Conservation (phyloP, 2,888 invertebrate species). For the Cephus nigrinus region DNA sequence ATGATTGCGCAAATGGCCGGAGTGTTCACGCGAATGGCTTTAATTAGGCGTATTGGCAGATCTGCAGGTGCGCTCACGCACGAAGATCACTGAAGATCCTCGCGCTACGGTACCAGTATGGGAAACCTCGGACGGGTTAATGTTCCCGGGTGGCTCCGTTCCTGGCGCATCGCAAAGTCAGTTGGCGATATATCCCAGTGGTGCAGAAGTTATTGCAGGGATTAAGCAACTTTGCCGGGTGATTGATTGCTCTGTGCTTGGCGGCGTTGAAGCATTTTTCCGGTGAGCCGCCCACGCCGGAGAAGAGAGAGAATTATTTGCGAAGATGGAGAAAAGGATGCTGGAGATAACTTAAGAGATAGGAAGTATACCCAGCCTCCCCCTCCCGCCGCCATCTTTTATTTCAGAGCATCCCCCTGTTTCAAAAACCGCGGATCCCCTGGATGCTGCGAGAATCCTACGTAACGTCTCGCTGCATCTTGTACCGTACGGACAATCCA, state of each 20-base stretch:
- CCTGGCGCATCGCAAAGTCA: neutral
- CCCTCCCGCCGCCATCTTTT: constrained; percentile 1
- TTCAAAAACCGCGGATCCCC: constrained; percentile 9
- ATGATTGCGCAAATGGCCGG: constrained; percentile 25
- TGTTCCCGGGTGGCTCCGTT: constrained; percentile 1
- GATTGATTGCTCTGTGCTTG: constrained; percentile 55
- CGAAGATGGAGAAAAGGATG: neutral
- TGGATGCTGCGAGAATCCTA: neutral
- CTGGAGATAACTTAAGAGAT: neutral
- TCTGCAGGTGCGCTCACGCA: constrained; percentile 8
- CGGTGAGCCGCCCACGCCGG: constrained; percentile 44
- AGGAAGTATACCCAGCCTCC: neutral
- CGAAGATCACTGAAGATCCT: neutral
- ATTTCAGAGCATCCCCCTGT: neutral
- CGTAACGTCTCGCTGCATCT: neutral
- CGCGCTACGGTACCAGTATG: neutral
- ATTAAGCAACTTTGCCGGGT: constrained; percentile 58
- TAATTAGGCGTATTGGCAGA: constrained; percentile 32
- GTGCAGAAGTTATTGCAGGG: constrained; percentile 48
- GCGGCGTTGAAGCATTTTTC: constrained; percentile 53
- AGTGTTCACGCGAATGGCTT: constrained; percentile 26
- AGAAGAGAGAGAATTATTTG: neutral
- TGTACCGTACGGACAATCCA: neutral
- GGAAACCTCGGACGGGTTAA: neutral
- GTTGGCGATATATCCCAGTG: constrained; percentile 10